Base-by-base conservation (phyloP, 30 jellyfish, hydroid and myxozoan genomes). In the Turritopsis dohrnii region DNA sequence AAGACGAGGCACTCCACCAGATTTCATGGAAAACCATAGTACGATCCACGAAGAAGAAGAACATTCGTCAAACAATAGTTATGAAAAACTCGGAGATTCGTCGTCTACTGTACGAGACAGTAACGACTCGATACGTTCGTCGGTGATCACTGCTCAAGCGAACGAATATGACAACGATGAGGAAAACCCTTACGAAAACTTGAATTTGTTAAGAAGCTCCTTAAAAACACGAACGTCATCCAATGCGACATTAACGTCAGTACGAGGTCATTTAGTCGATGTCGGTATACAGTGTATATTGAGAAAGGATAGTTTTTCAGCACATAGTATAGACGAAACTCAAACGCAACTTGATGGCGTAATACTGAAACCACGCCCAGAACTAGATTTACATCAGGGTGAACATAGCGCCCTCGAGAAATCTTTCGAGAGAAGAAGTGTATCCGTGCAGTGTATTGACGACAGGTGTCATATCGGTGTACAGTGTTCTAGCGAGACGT, bases 31-130 rank as follows among this genome's bases (percentile, higher is more conserved):
- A n/a, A 28, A 74, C 24, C 83, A 74, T 9, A 26, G 65, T 74
- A 74, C 83, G 9, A 74, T 74, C 18, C 83, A 74, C 7, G 83
- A 74, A 71, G 83, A 74, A 4, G 83, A 74, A 74, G 83, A 74
- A 74, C 83, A 74, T 21, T 69, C 77, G 30, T 29, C 83, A 19
- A 74, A 74, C 71, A 74, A 74, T 9, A 74, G 65, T 74, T 29
- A 41, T 24, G 83, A 23, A n/a, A 26, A 74, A 74, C 53, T 74
- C 65, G 60, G 31, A 0, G 77, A 69, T n/a, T 8, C 77, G 23
- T 23, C 30, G 9, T 27, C 77, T 16, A n/a, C 30, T 19, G 8
- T 27, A 69, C 30, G 28, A 8, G 77, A 69, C 30, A 69, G 28
- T n/a, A 27, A 74, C 24, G 83, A 74, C 41, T 26, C 53, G 7